phyloP scores from a whole-genome alignment of 2,888 invertebrate genomes.

The Liodrosophila aerea region DNA sequence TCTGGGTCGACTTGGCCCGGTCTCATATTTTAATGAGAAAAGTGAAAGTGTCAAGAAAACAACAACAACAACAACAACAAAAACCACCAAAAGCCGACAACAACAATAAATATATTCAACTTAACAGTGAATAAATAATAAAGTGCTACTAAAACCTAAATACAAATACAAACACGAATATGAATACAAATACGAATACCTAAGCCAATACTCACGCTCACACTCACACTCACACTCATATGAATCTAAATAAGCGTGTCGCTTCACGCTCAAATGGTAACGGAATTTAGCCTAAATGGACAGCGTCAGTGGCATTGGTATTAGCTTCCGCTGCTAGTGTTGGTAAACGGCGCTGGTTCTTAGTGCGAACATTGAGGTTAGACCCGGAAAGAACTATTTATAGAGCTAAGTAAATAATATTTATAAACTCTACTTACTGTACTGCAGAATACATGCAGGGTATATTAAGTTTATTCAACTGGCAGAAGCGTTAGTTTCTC shows the following conservation, averaged over 20 bases:
- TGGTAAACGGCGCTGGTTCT: too few species aligned
- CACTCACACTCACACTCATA: neutral
- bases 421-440: too few species aligned
- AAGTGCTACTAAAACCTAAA: constrained; percentile 52
- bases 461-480: too few species aligned
- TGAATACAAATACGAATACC: constrained; percentile 11
- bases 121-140: constrained; percentile 72
- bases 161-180: constrained; percentile 23
- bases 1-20: constrained; percentile 38
- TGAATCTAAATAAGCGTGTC: constrained; percentile 4
- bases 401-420: too few species aligned
- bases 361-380: too few species aligned
- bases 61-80: constrained; percentile 29
- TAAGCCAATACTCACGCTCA: neutral
- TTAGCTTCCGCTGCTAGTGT: too few species aligned
- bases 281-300: neutral
- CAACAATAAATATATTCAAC: constrained; percentile 25
- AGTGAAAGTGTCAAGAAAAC: constrained; percentile 74
- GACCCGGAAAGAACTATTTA: neutral
- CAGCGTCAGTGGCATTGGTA: neutral
- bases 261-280: constrained; percentile 1
- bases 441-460: too few species aligned
- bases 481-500: too few species aligned
- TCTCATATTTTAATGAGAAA: constrained; percentile 78
- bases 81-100: constrained; percentile 30